These are phyloP conservation scores for Sebastes vulpes DNA, from an alignment of 2,797 vertebrate genomes.

Conservation along the genomic window DNA sequence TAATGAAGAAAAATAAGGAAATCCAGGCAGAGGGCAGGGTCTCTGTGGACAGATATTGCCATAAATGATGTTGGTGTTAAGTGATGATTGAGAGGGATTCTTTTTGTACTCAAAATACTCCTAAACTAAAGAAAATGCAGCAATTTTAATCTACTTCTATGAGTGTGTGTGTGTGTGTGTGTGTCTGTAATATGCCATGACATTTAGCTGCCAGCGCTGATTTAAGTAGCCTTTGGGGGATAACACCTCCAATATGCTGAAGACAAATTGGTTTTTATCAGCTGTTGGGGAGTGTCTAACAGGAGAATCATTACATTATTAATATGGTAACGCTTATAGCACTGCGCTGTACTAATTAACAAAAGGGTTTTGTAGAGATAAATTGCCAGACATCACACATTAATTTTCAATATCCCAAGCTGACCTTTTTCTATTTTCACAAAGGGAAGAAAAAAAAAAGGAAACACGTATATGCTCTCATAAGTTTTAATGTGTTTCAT, in stretches of 20 bases:
- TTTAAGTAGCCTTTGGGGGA: neutral
- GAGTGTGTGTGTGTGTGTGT: no score
- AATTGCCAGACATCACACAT: neutral
- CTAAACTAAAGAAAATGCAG: neutral
- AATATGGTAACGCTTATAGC: neutral
- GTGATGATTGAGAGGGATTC: neutral
- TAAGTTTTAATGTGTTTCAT: neutral
- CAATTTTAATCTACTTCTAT: neutral
- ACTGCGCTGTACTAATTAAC: neutral
- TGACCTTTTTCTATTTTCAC: neutral
- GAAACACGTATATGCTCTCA: neutral
- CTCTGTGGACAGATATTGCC: neutral
- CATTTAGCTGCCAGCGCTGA: neutral
- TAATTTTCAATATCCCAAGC: neutral
- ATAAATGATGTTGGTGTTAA: neutral
- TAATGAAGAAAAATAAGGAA: neutral
- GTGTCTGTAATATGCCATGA: neutral
- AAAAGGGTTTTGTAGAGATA: neutral
- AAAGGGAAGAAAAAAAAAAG: neutral
- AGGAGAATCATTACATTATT: neutral
- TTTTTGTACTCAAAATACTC: neutral
- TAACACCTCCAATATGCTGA: neutral
- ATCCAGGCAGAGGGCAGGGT: neutral
- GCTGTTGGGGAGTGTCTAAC: neutral
- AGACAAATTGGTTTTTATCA: constrained; percentile 12